Evolutionary conservation across 1,140 invertebrate genomes (phyloP).

Genomic region (Leptinotarsa defecta): DNA sequence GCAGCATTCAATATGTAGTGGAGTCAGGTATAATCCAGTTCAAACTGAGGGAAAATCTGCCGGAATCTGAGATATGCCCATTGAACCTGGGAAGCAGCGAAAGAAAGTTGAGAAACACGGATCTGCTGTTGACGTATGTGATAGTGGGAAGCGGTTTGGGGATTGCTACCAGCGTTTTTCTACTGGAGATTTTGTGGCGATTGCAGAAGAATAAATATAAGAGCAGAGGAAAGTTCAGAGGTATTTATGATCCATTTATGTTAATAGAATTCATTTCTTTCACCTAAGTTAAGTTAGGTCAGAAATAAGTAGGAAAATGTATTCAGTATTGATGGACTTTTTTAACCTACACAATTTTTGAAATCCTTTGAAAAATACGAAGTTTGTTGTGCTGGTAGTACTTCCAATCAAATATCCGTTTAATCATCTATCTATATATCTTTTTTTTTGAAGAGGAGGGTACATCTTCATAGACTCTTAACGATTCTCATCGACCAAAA

Average conservation of each 20-base stretch:
- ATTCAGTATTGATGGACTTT: too few species aligned
- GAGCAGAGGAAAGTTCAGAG: neutral
- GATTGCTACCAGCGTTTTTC: conserved; percentile 65
- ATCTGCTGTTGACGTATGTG: conserved; percentile 74
- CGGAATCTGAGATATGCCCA: conserved; percentile 76
- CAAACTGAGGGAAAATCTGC: conserved; percentile 64
- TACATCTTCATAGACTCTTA: too few species aligned
- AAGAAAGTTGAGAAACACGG: conserved; percentile 70
- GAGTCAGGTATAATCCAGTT: conserved; percentile 76
- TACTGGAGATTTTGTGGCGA: conserved; percentile 61
- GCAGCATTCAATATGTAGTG: conserved; percentile 67
- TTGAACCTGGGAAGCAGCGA: conserved; percentile 79
- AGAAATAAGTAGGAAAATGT: too few species aligned
- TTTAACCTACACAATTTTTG: too few species aligned
- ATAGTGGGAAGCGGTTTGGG: conserved; percentile 68
- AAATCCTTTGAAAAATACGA: too few species aligned
- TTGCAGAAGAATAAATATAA: conserved; percentile 15
- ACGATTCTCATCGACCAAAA: too few species aligned
- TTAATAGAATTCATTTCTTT: too few species aligned
- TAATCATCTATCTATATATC: too few species aligned
- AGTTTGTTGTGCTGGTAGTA: too few species aligned
- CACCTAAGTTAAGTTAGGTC: too few species aligned
- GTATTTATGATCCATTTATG: neutral
- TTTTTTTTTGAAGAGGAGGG: too few species aligned
- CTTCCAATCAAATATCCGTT: too few species aligned